A percentile compares a stretch with the other conserved stretches of the same genome.
Evolutionary conservation across 2,888 invertebrate genomes (phyloP).

Genomic region (Synergus umbraculus): DNA sequence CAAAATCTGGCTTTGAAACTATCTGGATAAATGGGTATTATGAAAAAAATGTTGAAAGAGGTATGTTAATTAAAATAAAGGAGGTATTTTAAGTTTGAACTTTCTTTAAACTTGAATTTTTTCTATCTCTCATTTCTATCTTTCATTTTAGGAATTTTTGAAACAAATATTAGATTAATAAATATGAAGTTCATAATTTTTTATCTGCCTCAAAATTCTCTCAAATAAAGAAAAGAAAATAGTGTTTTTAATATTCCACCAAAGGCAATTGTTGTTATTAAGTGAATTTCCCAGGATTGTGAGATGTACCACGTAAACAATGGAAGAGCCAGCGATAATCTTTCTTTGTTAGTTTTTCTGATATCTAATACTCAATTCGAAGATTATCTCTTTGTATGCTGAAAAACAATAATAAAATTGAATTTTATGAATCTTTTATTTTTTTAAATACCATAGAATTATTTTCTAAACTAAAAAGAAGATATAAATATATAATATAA

Average conservation of each 20-base stretch:
- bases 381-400: neutral
- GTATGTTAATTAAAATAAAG: neutral
- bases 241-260: neutral
- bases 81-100: neutral
- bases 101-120: neutral
- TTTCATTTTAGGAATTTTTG: too few species aligned
- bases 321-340: neutral
- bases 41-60: slow-evolving; percentile 34
- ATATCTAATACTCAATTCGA: neutral
- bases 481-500: too few species aligned
- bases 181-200: too few species aligned
- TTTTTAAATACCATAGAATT: too few species aligned
- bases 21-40: slow-evolving; percentile 49
- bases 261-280: neutral
- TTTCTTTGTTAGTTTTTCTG: neutral
- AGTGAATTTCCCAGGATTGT: neutral
- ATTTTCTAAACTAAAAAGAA: too few species aligned
- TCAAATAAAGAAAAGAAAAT: too few species aligned
- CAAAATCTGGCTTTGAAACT: slow-evolving; percentile 45
- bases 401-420: neutral
- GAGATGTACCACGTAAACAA: neutral
- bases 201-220: too few species aligned
- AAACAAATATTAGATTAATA: too few species aligned
- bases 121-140: too few species aligned
- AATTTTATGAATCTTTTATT: neutral